phyloP scores from a whole-genome alignment of 2,888 invertebrate genomes.

The Parnassius apollo region DNA sequence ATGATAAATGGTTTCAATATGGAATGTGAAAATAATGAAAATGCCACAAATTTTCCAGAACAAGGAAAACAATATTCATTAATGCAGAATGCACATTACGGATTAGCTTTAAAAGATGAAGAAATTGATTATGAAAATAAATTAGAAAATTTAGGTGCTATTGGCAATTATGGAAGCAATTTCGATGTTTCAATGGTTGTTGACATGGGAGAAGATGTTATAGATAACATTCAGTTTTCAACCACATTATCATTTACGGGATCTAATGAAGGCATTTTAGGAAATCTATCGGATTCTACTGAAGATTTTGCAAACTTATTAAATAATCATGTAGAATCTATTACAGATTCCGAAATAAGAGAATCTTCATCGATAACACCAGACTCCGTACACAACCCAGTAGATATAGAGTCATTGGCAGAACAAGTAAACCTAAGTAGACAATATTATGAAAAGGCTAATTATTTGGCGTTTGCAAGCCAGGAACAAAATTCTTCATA shows the following conservation, averaged over 20 bases:
- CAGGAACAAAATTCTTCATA: constrained; percentile 80
- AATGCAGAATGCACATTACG: constrained; percentile 91
- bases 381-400: constrained; percentile 83
- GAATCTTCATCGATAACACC: constrained; percentile 87
- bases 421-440: constrained; percentile 86
- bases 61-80: constrained; percentile 88
- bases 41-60: constrained; percentile 70
- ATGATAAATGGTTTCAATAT: constrained; percentile 86
- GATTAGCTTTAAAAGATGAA: constrained; percentile 89
- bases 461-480: constrained; percentile 70
- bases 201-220: constrained; percentile 88
- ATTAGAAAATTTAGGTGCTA: constrained; percentile 84
- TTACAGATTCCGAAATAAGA: constrained; percentile 84
- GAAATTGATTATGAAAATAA: constrained; percentile 89
- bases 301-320: constrained; percentile 89
- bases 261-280: constrained; percentile 88
- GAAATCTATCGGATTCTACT: constrained; percentile 89
- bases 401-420: constrained; percentile 88
- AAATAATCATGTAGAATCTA: constrained; percentile 86
- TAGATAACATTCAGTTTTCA: constrained; percentile 91
- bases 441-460: constrained; percentile 78
- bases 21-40: constrained; percentile 88
- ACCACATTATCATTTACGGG: constrained; percentile 90
- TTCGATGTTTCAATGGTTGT: constrained; percentile 93
- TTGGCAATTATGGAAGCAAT: constrained; percentile 81